Evolutionary conservation across 2,113 vertebrate genomes (phyloP), one percentile per base, ranked within the genome.

Genomic region (Pelecanoides urinatrix): DNA sequence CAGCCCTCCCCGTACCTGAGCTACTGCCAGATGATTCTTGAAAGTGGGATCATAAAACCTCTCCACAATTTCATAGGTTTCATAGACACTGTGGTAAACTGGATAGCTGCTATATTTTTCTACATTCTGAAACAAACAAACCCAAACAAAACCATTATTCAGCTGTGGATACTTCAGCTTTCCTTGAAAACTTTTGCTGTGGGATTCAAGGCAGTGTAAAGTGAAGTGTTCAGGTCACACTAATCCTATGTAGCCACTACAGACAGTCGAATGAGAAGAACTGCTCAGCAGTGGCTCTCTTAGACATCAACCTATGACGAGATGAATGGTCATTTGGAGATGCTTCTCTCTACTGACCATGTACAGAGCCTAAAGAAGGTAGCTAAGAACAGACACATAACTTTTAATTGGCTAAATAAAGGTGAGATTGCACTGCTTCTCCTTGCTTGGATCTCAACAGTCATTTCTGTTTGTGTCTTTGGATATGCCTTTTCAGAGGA

Each of bases 1-100:
- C 36, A 99, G 95, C 7, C 98, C 99, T 23, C 98, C 99, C 92
- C 99, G 98, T 71, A 99, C 98, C 92, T 98, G 98, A 18, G 99
- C 98, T 94, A 99, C 98, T 1, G 98, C 91, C 22, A 97, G 98
- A 53, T 99, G 98, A 84, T 99, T 98, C 86, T 98, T 98, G 97
- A 99, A 99, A 29, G 98, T 91, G 5, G 99, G 99, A 97, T 99
- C 99, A 42, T 99, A 99, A 97, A 99, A 99, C 44, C 73, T 97
- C 83, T 99, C 98, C 97, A 99, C 99, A 30, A 99, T 93, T 97
- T 99, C 99, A 34, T 98, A 99, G 11, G 99, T 99, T 96, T 99
- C 99, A 76, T 99, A 99, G 67, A 99, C 98, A 65, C 98, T 99
- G 98, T 99, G 99, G 94, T 99, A 99, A 55, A 99, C 98, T 2